A percentile compares a stretch with the other conserved stretches of the same genome.
Conservation (phyloP, 2,113 vertebrate genomes). For the Apistogramma diplotaenia region DNA sequence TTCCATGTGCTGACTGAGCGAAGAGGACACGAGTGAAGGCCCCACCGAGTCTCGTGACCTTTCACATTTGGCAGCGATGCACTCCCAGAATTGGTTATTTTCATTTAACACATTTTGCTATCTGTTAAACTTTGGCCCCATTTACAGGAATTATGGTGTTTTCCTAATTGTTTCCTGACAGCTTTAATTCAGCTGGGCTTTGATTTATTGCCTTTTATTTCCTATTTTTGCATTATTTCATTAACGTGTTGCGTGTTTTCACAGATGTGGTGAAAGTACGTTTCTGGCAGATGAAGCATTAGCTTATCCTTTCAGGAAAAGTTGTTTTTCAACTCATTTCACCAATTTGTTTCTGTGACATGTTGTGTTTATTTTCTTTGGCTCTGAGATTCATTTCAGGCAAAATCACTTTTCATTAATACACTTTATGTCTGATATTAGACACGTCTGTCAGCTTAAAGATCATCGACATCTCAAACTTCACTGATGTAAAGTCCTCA, state of each 20-base stretch:
- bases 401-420: neutral
- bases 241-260: neutral
- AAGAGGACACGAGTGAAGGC: conserved; percentile 53
- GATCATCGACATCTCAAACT: neutral
- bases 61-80: conserved; percentile 57
- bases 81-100: conserved; percentile 66
- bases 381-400: conserved; percentile 2
- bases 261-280: neutral
- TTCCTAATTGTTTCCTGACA: conserved; percentile 68
- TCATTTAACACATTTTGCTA: conserved; percentile 73
- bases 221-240: conserved; percentile 56
- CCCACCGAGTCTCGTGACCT: conserved; percentile 69
- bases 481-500: conserved; percentile 3
- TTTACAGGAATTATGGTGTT: conserved; percentile 65
- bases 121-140: conserved; percentile 72
- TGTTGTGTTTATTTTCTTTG: conserved; percentile 40
- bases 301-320: conserved; percentile 48
- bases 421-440: neutral
- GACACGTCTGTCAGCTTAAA: neutral
- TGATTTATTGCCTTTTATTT: conserved; percentile 68
- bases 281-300: conserved; percentile 20
- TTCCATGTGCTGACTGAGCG: conserved; percentile 70
- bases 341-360: neutral
- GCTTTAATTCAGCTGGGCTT: conserved; percentile 59
- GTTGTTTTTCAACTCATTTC: conserved; percentile 18